Base-by-base conservation (phyloP, 2,797 vertebrate genomes). In the Taeniopygia guttata region DNA sequence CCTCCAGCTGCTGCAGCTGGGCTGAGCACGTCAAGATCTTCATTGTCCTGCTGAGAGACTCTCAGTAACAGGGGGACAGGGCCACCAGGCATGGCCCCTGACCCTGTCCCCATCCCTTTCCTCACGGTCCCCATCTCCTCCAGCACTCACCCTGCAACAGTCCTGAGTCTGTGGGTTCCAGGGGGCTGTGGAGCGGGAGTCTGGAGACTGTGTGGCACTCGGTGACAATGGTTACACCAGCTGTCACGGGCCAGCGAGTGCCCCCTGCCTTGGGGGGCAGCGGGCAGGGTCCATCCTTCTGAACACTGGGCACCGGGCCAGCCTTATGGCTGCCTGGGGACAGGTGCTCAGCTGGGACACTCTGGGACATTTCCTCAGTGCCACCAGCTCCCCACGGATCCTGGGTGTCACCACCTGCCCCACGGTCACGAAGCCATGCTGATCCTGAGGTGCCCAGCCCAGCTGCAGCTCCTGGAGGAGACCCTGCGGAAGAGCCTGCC, bases 1-100 rank as follows among this genome's bases (percentile, higher is more conserved):
- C 92, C 86, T 96, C 92, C 88, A 96, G 72, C 27, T 25, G 48
- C 94, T 55, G 92, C 80, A 97, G 79, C 51, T 93, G 95, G 55
- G 79, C 67, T 27, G 94, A 45, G 42, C 84, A 74, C 0, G 34
- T 93, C 73, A 97, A 89, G 74, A 95, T 81, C 82, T 84, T 45
- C 96, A 96, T 96, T 23, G 84, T 34, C 68, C 82, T 92, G 74
- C 38, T 0, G 0, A 48, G 54, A 94, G 12, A 92, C 22, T 25
- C 66, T 11, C 13, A 2, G 0, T 84, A 32, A 27, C 17, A 23
- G 16, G 6, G 38, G 45, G 25, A 34, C 54, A 43, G 51, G 68
- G 48, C 27, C 52, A 55, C 25, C 36, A 4, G 16, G 4, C 0
- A 3, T n/a, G 26, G 49, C 18, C 64, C 48, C 30, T 22, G 0